Base-by-base conservation (phyloP, 2,797 vertebrate genomes). In the Chelonia mydas region DNA sequence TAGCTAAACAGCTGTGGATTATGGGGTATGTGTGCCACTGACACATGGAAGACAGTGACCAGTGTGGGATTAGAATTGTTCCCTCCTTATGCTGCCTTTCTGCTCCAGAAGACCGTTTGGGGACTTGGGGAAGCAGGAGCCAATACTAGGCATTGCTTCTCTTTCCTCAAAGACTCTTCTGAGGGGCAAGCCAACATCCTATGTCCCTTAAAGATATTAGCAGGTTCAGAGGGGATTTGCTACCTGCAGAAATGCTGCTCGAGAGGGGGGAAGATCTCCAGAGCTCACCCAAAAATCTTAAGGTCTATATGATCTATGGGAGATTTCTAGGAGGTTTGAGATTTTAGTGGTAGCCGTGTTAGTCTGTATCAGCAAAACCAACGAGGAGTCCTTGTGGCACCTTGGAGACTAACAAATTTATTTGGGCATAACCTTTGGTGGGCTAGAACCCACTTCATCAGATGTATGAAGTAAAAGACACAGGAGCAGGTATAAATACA, bases 101-200 rank as follows among this genome's bases (percentile, higher is more conserved):
- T 88, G 11, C 9, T 86, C 82, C 87, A 88, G 6, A 49, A 59
- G 11, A 3, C 41, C 47, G 65, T 81, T 3, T 6, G 57, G 83
- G 6, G 4, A 49, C 45, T 94, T 50, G 79, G 88, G 47, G 50
- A 90, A 54, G 23, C 6, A 47, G 25, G 37, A 59, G 53, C 37
- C 72, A 33, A 50, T 6, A 28, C 4, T 68, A 31, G 89, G 1
- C 4, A n/a, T 11, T 10, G 53, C 53, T 91, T 2, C 1, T 83
- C 17, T 90, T 92, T 51, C 15, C 61, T 89, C 55, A 76, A 81
- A 76, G 27, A 4, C 27, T 2, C 5, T 59, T 1, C 7, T 27
- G 82, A 2, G 1, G 5, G 0, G 0, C 2, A 76, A 86, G 59
- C 72, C 6, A 17, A 1, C 74, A 2, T 0, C 0, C 1, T 3